Conservation (phyloP, 2,888 invertebrate genomes). For the Metellina segmentata region DNA sequence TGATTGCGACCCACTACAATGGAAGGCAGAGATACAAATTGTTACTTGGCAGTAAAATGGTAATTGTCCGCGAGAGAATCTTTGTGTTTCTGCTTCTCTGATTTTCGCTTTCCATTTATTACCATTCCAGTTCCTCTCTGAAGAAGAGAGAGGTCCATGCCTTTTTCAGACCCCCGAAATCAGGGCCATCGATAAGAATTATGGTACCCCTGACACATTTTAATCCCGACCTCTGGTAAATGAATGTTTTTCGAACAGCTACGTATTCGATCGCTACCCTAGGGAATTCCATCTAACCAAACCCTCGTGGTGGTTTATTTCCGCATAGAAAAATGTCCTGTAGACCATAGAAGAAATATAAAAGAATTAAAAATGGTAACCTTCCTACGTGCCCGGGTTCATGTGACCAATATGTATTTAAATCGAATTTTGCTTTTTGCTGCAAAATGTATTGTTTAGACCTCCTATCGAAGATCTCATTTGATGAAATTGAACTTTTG, state of each 20-base stretch:
- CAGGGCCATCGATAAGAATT: neutral
- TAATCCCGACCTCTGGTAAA: neutral
- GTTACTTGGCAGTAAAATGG: conserved; percentile 17
- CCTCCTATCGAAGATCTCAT: no score
- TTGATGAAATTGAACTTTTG: no score
- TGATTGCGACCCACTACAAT: conserved; percentile 4
- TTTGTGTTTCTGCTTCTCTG: neutral
- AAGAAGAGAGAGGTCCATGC: neutral
- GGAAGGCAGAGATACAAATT: conserved; percentile 10
- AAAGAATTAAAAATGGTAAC: no score
- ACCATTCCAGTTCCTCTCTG: no score
- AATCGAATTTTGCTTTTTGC: no score
- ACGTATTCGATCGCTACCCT: neutral
- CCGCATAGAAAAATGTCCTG: no score
- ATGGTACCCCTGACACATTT: neutral
- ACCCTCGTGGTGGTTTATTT: no score
- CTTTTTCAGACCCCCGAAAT: neutral
- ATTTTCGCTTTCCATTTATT: neutral
- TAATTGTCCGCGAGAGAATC: neutral
- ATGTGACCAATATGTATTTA: no score
- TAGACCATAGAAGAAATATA: no score
- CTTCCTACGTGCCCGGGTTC: no score
- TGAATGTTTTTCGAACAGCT: neutral
- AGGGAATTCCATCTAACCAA: neutral
- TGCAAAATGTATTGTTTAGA: no score